Percentiles rank a stretch among this genome's conserved stretches.
Conservation (phyloP, 30 jellyfish, hydroid and myxozoan genomes). For the Turritopsis dohrnii region DNA sequence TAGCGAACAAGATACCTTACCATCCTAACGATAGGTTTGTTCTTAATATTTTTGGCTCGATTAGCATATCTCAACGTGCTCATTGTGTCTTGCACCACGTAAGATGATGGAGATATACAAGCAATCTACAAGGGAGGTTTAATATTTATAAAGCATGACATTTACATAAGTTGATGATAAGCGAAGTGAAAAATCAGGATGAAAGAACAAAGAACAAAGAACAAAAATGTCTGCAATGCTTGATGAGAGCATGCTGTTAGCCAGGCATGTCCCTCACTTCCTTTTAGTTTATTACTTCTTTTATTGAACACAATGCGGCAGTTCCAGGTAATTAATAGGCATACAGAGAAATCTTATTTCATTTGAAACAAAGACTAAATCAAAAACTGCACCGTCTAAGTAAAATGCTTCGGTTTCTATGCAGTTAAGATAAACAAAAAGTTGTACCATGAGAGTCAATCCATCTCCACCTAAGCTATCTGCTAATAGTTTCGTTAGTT, state of each 20-base stretch:
- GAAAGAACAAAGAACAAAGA: too few species aligned
- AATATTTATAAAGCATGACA: too few species aligned
- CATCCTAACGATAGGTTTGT: slow-evolving; percentile 92
- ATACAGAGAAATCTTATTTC: too few species aligned
- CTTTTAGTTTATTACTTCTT: too few species aligned
- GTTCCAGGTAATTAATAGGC: too few species aligned
- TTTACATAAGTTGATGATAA: too few species aligned
- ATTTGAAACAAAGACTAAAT: too few species aligned
- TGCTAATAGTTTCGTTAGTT: slow-evolving; percentile 80
- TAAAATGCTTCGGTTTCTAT: too few species aligned
- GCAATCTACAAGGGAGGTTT: slow-evolving; percentile 61
- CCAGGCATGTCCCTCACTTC: too few species aligned
- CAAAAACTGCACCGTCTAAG: too few species aligned
- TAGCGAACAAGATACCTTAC: slow-evolving; percentile 38
- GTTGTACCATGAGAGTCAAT: slow-evolving; percentile 75
- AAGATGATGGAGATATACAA: slow-evolving; percentile 90
- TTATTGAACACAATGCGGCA: too few species aligned
- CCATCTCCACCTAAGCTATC: slow-evolving; percentile 99
- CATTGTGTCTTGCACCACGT: slow-evolving; percentile 74
- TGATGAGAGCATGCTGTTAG: neutral
- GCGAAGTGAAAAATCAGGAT: too few species aligned
- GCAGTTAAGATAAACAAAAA: neutral
- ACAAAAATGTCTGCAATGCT: neutral
- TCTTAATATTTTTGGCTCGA: slow-evolving; percentile 91
- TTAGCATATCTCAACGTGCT: slow-evolving; percentile 93